Evolutionary conservation across 2,113 vertebrate genomes (phyloP).

Genomic region (Callionymus lyra): DNA sequence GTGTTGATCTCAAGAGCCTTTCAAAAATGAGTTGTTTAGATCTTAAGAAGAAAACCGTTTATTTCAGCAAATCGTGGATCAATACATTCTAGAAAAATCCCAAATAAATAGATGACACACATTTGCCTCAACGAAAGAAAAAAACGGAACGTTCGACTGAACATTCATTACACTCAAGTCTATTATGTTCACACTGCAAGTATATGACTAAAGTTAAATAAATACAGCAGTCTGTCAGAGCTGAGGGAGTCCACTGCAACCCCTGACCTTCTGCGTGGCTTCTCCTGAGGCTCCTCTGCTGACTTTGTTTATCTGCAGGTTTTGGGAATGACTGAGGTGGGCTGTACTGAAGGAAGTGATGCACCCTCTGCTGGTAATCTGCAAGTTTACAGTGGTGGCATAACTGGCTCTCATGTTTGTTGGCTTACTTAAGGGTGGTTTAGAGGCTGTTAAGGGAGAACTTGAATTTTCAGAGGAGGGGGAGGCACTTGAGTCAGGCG

Average conservation of each 20-base stretch:
- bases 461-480: no score
- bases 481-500: no score
- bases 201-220: no score
- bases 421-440: conserved; percentile 18
- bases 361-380: conserved; percentile 76
- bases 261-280: conserved; percentile 34
- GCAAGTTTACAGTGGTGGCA: conserved; percentile 83
- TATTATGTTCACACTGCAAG: no score
- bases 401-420: conserved; percentile 70
- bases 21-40: no score
- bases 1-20: no score
- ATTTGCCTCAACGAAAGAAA: background rate
- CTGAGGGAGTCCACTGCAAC: conserved; percentile 51
- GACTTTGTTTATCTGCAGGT: conserved; percentile 45
- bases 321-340: conserved; percentile 80
- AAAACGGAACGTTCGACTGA: background rate
- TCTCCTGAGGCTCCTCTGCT: conserved; percentile 9
- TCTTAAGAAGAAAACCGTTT: no score
- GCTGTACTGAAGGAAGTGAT: conserved; percentile 77
- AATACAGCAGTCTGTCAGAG: conserved; percentile 20
- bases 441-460: background rate
- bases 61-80: no score
- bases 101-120: no score
- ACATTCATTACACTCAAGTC: no score
- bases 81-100: no score